These are phyloP conservation scores for Okamejei kenojei DNA, from an alignment of 2,797 vertebrate species.

Conservation along the genomic window DNA sequence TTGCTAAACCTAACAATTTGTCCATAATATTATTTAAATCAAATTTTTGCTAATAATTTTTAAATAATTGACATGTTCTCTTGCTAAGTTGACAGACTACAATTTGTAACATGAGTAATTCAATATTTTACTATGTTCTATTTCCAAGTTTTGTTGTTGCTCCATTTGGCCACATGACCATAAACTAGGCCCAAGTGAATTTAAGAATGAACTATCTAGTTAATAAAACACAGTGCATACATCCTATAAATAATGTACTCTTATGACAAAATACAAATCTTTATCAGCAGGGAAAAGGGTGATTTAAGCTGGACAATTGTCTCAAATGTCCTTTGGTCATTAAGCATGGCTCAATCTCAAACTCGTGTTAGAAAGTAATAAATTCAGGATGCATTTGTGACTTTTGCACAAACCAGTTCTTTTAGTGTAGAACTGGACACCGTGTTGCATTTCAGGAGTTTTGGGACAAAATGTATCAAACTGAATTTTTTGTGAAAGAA, in stretches of 20 bases:
- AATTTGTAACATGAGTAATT: not conserved
- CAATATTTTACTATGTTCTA: not conserved
- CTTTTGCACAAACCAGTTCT: not conserved
- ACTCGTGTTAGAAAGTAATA: not conserved
- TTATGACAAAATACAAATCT: not conserved
- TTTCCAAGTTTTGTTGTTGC: not conserved
- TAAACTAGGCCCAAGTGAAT: not conserved
- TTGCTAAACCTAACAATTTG: no score
- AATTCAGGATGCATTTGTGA: not conserved
- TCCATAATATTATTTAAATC: no score
- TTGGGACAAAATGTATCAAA: not conserved
- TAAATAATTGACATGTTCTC: no score
- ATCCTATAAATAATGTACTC: not conserved
- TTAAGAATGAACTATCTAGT: not conserved
- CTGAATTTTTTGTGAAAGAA: not conserved
- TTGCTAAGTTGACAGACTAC: not conserved
- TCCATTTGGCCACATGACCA: not conserved
- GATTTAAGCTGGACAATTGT: not conserved
- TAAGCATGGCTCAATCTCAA: not conserved
- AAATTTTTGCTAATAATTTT: no score
- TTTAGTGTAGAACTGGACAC: not conserved
- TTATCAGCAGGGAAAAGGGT: not conserved
- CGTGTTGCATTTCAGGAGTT: not conserved
- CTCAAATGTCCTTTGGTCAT: not conserved
- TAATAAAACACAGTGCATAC: not conserved